Conservation (phyloP, 2,888 invertebrate species). For the Trilocha varians region DNA sequence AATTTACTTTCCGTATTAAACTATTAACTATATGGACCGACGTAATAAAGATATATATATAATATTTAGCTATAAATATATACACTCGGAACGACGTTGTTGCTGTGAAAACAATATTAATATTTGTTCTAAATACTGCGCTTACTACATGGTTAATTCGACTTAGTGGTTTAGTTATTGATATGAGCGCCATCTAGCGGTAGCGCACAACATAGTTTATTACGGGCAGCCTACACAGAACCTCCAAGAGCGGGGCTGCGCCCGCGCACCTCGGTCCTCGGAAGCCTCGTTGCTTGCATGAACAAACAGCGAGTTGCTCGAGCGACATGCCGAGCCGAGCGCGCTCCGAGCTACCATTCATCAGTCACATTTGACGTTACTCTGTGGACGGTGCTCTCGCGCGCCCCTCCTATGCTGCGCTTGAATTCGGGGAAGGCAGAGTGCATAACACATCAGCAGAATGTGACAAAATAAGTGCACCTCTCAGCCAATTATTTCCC, state of each 20-base stretch:
- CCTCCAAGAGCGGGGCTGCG: slow-evolving; percentile 22
- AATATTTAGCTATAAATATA: too few relatives aligned
- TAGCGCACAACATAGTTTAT: slow-evolving; percentile 7
- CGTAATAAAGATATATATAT: too few relatives aligned
- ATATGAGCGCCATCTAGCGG: slow-evolving; percentile 21
- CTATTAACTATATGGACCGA: too few relatives aligned
- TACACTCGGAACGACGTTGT: too few relatives aligned
- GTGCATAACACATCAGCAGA: slow-evolving; percentile 55
- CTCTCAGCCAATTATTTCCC: slow-evolving; percentile 43
- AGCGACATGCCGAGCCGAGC: slow-evolving; percentile 32
- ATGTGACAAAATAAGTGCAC: slow-evolving; percentile 62
- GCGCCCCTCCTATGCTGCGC: slow-evolving; percentile 37
- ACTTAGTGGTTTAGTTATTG: neutral
- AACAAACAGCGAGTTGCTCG: slow-evolving; percentile 35
- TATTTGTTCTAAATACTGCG: too few relatives aligned
- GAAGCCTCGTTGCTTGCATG: slow-evolving; percentile 28
- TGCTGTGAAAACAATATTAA: too few relatives aligned
- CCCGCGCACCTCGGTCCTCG: slow-evolving; percentile 17
- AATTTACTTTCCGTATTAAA: too few relatives aligned
- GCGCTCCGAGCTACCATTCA: slow-evolving; percentile 21
- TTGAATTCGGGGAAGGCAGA: slow-evolving; percentile 44
- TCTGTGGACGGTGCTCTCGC: slow-evolving; percentile 42
- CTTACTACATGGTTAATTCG: neutral
- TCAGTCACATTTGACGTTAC: slow-evolving; percentile 49
- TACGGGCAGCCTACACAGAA: slow-evolving; percentile 12